phyloP scores from a whole-genome alignment of 2,888 invertebrate species.

The Ceramica pisi region DNA sequence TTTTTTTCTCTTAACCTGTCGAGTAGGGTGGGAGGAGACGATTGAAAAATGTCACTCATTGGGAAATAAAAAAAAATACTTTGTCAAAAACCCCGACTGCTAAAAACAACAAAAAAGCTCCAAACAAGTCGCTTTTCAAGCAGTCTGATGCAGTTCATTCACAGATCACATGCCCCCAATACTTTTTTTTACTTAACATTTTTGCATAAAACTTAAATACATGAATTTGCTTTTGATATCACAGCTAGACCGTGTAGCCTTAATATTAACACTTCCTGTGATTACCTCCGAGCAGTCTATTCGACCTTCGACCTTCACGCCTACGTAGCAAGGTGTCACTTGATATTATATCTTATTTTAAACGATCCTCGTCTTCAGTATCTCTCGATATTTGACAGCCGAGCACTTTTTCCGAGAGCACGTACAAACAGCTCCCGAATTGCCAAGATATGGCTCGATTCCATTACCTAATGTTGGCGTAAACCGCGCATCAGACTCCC shows the following conservation, averaged over 20 bases:
- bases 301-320: slow-evolving; percentile 39
- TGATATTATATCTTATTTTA: slow-evolving; percentile 55
- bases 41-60: too few species aligned
- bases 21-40: too few species aligned
- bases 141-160: too few species aligned
- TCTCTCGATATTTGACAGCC: slow-evolving; percentile 50
- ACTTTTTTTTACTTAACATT: slow-evolving; percentile 10
- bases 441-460: slow-evolving; percentile 80
- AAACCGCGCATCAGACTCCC: slow-evolving; percentile 76
- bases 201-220: slow-evolving; percentile 11
- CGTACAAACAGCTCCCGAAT: slow-evolving; percentile 73
- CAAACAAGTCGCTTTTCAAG: too few species aligned
- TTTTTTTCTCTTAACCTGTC: too few species aligned
- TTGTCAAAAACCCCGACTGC: too few species aligned
- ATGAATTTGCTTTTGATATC: slow-evolving; percentile 18
- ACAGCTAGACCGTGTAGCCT: slow-evolving; percentile 23
- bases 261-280: slow-evolving; percentile 56
- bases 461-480: slow-evolving; percentile 87
- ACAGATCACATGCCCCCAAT: too few species aligned
- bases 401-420: slow-evolving; percentile 61
- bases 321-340: slow-evolving; percentile 37
- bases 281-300: slow-evolving; percentile 35
- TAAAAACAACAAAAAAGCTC: too few species aligned
- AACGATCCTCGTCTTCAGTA: slow-evolving; percentile 48
- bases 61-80: too few species aligned